Evolutionary conservation across 2,113 vertebrate genomes (phyloP).

Genomic region (Apeltes quadracus): DNA sequence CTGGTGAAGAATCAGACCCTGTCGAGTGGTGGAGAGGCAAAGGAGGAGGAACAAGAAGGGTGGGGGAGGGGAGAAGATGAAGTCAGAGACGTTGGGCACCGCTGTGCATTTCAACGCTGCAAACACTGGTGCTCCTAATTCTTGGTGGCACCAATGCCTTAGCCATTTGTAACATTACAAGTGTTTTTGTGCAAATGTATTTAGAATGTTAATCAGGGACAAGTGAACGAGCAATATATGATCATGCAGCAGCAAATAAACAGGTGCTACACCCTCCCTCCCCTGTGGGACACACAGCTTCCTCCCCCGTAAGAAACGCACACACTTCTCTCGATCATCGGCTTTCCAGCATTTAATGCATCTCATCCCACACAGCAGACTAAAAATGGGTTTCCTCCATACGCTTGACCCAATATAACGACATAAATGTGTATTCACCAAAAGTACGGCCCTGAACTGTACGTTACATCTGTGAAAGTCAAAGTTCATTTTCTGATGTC

Average conservation of each 20-base stretch:
- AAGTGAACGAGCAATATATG: not conserved
- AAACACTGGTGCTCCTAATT: not conserved
- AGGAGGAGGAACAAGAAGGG: not conserved
- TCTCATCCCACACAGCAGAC: not conserved
- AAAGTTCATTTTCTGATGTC: not conserved
- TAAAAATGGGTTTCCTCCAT: not conserved
- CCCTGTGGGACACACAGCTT: not conserved
- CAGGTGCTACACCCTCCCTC: not conserved
- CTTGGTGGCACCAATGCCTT: not conserved
- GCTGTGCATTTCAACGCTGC: not conserved
- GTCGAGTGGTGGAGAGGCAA: slow-evolving; percentile 1
- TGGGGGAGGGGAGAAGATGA: not conserved
- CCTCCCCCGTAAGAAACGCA: not conserved
- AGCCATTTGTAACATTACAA: not conserved
- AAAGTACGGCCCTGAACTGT: not conserved
- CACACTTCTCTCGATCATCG: not conserved
- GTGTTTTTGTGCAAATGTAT: not conserved
- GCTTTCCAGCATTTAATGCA: not conserved
- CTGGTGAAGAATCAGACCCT: slow-evolving; percentile 96
- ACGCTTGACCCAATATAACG: not conserved
- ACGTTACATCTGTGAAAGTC: not conserved
- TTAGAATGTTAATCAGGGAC: not conserved
- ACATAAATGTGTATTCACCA: not conserved
- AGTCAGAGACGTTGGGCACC: not conserved
- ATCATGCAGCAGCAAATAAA: not conserved